Conservation (phyloP, 1,140 invertebrate genomes). For the Drosophila albomicans region DNA sequence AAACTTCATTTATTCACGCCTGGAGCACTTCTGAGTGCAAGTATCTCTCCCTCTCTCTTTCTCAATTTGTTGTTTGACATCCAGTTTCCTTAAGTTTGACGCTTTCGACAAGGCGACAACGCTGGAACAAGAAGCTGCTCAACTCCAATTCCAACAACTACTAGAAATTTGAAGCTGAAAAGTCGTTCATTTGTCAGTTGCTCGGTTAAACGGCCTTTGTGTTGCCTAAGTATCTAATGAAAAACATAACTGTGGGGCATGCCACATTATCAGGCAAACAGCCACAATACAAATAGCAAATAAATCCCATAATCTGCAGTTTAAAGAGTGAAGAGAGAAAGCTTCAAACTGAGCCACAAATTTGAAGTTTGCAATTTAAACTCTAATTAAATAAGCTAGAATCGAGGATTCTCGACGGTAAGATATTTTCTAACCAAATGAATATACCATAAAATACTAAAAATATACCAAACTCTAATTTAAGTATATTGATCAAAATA, state of each 20-base stretch:
- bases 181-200: conserved; percentile 70
- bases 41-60: conserved; percentile 8
- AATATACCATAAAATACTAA: no score
- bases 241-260: not conserved
- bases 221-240: conserved; percentile 16
- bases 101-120: conserved; percentile 71
- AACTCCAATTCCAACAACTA: not conserved
- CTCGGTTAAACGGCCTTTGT: conserved; percentile 41
- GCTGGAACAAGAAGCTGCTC: conserved; percentile 18
- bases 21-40: conserved; percentile 56
- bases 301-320: not conserved
- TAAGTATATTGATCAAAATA: no score
- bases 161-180: conserved; percentile 6
- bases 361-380: no score
- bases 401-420: no score
- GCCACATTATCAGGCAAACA: not conserved
- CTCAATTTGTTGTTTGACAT: conserved; percentile 61
- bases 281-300: not conserved
- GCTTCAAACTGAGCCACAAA: no score
- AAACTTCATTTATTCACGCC: conserved; percentile 84
- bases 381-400: no score
- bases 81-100: conserved; percentile 72
- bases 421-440: no score
- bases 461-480: no score
- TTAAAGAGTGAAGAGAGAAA: not conserved